Conservation (phyloP, 2,888 invertebrate species). For the Eumacrocentrus americanus region DNA sequence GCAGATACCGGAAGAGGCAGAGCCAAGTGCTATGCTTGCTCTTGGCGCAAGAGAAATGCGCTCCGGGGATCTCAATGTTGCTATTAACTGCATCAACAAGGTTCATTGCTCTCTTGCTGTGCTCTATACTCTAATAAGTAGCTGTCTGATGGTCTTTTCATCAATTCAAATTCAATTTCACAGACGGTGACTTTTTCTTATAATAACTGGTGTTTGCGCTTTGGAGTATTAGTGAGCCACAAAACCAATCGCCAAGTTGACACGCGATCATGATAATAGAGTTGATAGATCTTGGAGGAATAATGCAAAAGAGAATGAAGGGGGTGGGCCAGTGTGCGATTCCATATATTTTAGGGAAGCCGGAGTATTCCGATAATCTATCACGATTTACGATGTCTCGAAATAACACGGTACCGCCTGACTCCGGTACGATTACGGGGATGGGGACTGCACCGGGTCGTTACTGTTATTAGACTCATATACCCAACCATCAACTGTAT, state of each 20-base stretch:
- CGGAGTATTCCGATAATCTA: constrained; percentile 41
- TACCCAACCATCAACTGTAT: constrained; percentile 3
- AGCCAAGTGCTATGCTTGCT: constrained; percentile 77
- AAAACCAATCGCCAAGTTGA: constrained; percentile 8
- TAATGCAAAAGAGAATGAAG: neutral
- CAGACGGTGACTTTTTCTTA: too few species aligned
- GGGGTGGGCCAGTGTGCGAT: neutral
- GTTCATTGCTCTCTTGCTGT: constrained; percentile 63
- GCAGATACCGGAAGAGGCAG: constrained; percentile 79
- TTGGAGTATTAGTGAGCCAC: neutral
- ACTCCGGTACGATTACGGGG: constrained; percentile 39
- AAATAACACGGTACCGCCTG: constrained; percentile 41
- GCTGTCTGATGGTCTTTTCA: too few species aligned
- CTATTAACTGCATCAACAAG: constrained; percentile 80
- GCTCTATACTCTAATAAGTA: too few species aligned
- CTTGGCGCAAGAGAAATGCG: constrained; percentile 79
- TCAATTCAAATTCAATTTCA: too few species aligned
- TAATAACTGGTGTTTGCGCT: too few species aligned
- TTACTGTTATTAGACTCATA: constrained; percentile 38
- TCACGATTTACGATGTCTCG: constrained; percentile 43
- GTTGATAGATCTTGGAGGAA: constrained; percentile 1
- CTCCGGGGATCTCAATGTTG: constrained; percentile 74
- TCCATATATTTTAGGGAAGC: constrained; percentile 22
- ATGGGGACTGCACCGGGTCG: constrained; percentile 23
- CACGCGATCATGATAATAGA: constrained; percentile 12